Conservation (phyloP, 2,113 vertebrate genomes). For the Gobius niger region DNA sequence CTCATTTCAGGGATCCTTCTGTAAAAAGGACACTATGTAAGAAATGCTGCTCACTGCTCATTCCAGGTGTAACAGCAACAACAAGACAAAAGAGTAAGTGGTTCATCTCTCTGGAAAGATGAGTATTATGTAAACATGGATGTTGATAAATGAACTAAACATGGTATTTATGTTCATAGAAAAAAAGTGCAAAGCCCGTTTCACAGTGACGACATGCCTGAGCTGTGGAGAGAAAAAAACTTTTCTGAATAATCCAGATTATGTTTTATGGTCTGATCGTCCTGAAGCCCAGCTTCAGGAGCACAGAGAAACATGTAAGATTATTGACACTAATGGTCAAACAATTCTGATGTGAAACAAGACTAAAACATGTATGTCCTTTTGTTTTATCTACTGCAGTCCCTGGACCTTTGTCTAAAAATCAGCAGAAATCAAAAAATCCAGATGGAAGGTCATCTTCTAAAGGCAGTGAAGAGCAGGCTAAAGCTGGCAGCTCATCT, state of each 20-base stretch:
- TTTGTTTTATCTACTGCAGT: slow-evolving; percentile 33
- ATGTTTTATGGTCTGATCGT: slow-evolving; percentile 77
- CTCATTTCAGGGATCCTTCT: slow-evolving; percentile 77
- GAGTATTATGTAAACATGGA: neutral
- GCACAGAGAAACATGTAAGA: slow-evolving; percentile 62
- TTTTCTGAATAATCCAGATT: slow-evolving; percentile 75
- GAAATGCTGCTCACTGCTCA: slow-evolving; percentile 77
- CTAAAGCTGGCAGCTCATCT: slow-evolving; percentile 5
- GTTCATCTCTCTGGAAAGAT: neutral
- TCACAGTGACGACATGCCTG: slow-evolving; percentile 76
- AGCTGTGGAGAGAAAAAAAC: slow-evolving; percentile 75
- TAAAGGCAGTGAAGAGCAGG: slow-evolving; percentile 11
- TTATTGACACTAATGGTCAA: neutral
- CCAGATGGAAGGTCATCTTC: slow-evolving; percentile 9
- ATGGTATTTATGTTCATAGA: slow-evolving; percentile 41
- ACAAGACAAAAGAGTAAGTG: slow-evolving; percentile 75
- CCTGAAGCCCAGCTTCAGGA: slow-evolving; percentile 77
- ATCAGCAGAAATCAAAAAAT: slow-evolving; percentile 28
- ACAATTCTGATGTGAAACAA: too few relatives aligned
- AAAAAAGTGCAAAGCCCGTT: slow-evolving; percentile 50
- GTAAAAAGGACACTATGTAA: slow-evolving; percentile 84
- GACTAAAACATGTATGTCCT: neutral
- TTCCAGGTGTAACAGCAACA: slow-evolving; percentile 80
- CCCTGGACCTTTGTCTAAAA: slow-evolving; percentile 25
- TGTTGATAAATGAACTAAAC: neutral